Base-by-base conservation (phyloP, 2,888 invertebrate genomes). In the Cataglyphis rosenhaueri region DNA sequence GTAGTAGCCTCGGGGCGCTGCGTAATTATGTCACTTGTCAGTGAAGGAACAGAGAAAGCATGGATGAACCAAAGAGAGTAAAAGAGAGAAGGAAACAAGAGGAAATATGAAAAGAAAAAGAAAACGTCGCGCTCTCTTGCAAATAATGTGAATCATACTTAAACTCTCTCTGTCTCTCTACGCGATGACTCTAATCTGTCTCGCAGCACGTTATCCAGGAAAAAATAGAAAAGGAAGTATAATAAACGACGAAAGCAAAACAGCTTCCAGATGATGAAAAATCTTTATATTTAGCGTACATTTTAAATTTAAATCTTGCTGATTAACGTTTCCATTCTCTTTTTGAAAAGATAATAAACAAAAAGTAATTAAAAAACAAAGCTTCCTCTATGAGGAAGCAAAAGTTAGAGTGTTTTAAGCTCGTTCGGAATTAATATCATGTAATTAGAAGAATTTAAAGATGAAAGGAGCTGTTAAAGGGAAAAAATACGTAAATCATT, bases 11-110 rank as follows among this genome's bases (percentile, higher is more conserved):
- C 89, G 83, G 87, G 88, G 87, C 88, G 85, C 87, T 90, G 87
- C 90, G 92, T 92, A 94, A 94, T 94, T 94, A 93, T 94, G 93
- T 93, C 93, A 94, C 93, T 91, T 89, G 91, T 91, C 88, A 79
- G 44, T 81, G 84, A 81, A 68, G 83, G 74, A 86, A 88, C 85
- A 84, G 83, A 87, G 90, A 89, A 85, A 84, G 86, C 86, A 81
- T 74, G 84, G 76, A 78, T 84, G 76, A 74, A 35, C 61, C 15
- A 48, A 48, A 52, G 81, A 75, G 82, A 87, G 83, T 73, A 84
- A 65, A 66, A 38, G 25, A 70, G 65, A 59, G 8, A n/a, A 68
- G 52, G 57, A 18, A 44, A 38, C 25, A 41, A 73, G 81, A 84
- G 81, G 84, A 65, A 74, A 87, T 74, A 84, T 75, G 81, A 62